These are phyloP conservation scores for Elachura formosa DNA, from an alignment of 2,113 vertebrate genomes.

Conservation along the genomic window DNA sequence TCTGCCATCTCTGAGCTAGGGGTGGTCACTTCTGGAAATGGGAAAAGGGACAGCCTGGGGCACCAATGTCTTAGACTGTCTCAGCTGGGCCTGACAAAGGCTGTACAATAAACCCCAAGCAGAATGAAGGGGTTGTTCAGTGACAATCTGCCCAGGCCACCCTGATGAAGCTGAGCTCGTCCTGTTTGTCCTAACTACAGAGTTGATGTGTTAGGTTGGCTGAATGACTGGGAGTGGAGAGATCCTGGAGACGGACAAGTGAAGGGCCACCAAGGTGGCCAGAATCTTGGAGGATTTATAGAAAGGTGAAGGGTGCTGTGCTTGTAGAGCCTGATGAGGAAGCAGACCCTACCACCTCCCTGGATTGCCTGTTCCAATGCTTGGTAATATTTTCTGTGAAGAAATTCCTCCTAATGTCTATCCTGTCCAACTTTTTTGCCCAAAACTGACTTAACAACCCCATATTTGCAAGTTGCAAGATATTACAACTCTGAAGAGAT, in stretches of 20 bases:
- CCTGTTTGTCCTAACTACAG: not conserved
- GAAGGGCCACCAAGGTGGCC: not conserved
- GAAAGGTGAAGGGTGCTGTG: not conserved
- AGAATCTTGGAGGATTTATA: not conserved
- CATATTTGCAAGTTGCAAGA: not conserved
- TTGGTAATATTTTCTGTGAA: not conserved
- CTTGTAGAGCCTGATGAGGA: not conserved
- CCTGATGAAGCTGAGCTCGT: not conserved
- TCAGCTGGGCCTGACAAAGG: not conserved
- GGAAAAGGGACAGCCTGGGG: not conserved
- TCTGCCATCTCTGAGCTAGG: not conserved
- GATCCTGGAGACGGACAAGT: not conserved
- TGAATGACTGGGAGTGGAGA: not conserved
- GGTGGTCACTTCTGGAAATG: not conserved
- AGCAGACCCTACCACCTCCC: not conserved
- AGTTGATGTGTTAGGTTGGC: not conserved
- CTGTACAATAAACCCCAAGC: not conserved
- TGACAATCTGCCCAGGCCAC: not conserved
- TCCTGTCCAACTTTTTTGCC: not conserved
- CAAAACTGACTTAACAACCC: not conserved
- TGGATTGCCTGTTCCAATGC: not conserved
- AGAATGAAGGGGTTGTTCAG: not conserved
- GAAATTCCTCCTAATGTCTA: not conserved
- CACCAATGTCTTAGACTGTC: not conserved
- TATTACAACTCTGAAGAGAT: not conserved